Evolutionary conservation across 2,888 invertebrate genomes (phyloP), one percentile per base, ranked within the genome.

Genomic region (Chloromyia formosa): DNA sequence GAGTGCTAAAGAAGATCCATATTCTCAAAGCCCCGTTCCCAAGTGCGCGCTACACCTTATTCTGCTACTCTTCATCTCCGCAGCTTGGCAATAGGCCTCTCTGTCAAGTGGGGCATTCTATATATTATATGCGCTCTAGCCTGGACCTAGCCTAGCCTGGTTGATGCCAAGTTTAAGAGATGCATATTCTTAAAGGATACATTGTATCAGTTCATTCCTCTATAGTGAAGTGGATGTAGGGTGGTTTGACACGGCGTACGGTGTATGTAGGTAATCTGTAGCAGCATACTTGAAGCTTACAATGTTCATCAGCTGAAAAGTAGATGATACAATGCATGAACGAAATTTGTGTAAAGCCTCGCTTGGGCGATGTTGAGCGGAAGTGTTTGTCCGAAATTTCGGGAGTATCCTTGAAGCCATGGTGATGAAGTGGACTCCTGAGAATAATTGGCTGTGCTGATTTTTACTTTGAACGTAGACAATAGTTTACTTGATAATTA

Each of bases 1-100:
- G 73, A 40, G 73, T 61, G 49, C 58, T 56, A 69, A 54, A 16
- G 49, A 45, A 54, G 69, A 69, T 60, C 9, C 1, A 22, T 62
- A 35, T 40, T 62, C 40, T 62, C 40, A 18, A 22, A 45, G 20
- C 56, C 10, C 22, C 16, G 3, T 16, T 56, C 18, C 22, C 56
- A 56, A 56, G 56, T 56, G 10, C 20, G 14, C 10, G 5, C 16
- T 56, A n/a, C 42, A n/a, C n/a, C n/a, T 16, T 54, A 54, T 54
- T 54, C 54, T 54, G n/a, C 54, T 54, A 54, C 16, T 54, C 54
- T 54, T 54, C 54, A 4, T 53, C 53, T 53, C 16, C 7, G 27
- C 27, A 7, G 27, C 7, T 35, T 35, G 27, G 27, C 27, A 35
- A 35, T 49, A 49, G 49, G 49, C 14, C 10, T n/a, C 56, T 56